Evolutionary conservation across 2,888 invertebrate species (phyloP), one percentile per base, ranked within the genome.

Genomic region (Thumatha senex): DNA sequence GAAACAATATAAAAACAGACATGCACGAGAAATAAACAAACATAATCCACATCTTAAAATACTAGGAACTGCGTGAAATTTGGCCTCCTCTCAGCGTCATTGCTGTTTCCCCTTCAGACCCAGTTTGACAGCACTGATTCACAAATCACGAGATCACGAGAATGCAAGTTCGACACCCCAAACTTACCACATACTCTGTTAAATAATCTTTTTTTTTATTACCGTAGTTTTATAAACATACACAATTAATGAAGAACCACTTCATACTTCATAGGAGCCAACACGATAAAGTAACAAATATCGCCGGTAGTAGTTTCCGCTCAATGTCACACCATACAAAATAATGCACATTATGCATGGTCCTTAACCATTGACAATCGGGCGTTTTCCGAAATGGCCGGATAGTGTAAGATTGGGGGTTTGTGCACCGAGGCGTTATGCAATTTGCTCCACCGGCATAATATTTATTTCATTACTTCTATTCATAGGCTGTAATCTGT

Each of bases 391-490:
- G 80, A 86, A 86, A 88, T 84, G 85, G 81, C 84, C 72, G 77
- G 78, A 77, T 70, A 70, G 72, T 76, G 67, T 67, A 72, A 78
- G 83, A 84, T 86, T 84, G 83, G 81, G 88, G 88, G 86, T 81
- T 84, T 79, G 84, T 67, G 75, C 87, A 81, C 59, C 75, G 85
- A 72, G 80, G 81, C 89, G 89, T 86, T 76, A 77, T 76, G 75
- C 81, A 82, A 82, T 84, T 82, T 85, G 86, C 85, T 82, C 86
- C 80, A 86, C 88, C 90, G 89, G 85, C 89, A 83, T 90, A 91
- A 91, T 90, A 87, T 91, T 91, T 91, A 90, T 91, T 91, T 90
- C 90, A 91, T 91, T 91, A 91, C 88, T 86, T 83, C 89, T 85
- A 90, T 91, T 91, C 90, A 90, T 89, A 74, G 81, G 74, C 76